phyloP scores from a whole-genome alignment of 2,888 invertebrate genomes.

The Flexamia atlantica region DNA sequence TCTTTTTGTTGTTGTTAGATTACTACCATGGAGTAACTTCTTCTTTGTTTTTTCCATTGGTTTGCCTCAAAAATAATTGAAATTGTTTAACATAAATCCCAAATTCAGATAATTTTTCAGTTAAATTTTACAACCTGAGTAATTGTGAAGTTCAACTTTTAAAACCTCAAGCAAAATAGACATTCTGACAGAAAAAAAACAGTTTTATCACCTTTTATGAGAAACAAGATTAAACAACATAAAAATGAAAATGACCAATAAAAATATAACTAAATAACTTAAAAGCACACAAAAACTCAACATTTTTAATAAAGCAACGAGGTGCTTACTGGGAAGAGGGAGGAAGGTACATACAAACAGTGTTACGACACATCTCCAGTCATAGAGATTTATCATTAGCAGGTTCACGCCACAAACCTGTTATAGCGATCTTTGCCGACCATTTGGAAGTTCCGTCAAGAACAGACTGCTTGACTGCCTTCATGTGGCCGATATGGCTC shows the following conservation, averaged over 20 bases:
- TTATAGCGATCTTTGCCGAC: slow-evolving; percentile 99
- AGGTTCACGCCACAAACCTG: slow-evolving; percentile 86
- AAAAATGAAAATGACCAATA: too few relatives aligned
- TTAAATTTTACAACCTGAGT: too few relatives aligned
- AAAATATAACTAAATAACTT: background rate
- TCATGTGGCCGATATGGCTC: slow-evolving; percentile 97
- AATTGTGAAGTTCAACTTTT: too few relatives aligned
- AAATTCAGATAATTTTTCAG: too few relatives aligned
- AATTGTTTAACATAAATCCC: too few relatives aligned
- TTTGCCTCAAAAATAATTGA: too few relatives aligned
- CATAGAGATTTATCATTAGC: background rate
- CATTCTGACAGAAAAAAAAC: too few relatives aligned
- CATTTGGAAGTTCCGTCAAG: slow-evolving; percentile 99
- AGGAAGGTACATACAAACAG: slow-evolving; percentile 55
- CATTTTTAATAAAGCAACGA: background rate
- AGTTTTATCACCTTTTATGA: too few relatives aligned
- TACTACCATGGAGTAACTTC: too few relatives aligned
- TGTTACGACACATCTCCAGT: slow-evolving; percentile 30
- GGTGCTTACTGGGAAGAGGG: slow-evolving; percentile 14
- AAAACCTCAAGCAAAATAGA: too few relatives aligned
- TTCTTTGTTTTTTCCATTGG: too few relatives aligned
- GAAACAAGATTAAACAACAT: too few relatives aligned
- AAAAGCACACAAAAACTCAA: background rate
- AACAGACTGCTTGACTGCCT: slow-evolving; percentile 98
- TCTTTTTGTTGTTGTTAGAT: slow-evolving; percentile 1